These are phyloP conservation scores for Epiblema foenella DNA, from an alignment of 2,888 invertebrate genomes.

Conservation along the genomic window DNA sequence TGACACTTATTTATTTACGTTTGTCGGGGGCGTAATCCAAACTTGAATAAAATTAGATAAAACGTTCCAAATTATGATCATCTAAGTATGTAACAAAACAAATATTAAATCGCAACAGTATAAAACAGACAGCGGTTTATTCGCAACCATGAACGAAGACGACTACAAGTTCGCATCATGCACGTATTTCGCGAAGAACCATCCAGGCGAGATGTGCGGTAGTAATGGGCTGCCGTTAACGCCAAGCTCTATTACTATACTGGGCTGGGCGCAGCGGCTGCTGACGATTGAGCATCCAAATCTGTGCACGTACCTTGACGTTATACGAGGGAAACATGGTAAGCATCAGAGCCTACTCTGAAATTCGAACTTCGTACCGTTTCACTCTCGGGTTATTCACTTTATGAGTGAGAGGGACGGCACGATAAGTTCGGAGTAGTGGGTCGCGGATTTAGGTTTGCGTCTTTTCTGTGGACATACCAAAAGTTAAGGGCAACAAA, in stretches of 20 bases:
- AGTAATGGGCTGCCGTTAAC: constrained; percentile 98
- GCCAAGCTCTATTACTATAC: constrained; percentile 97
- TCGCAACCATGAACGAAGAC: constrained; percentile 57
- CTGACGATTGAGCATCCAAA: constrained; percentile 91
- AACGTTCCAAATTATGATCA: not conserved
- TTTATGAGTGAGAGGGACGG: no score
- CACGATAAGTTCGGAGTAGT: no score
- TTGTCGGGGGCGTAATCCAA: constrained; percentile 19
- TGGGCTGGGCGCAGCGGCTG: constrained; percentile 94
- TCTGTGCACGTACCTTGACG: constrained; percentile 95
- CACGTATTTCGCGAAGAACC: constrained; percentile 96
- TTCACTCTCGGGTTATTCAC: no score
- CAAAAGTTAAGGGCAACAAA: no score
- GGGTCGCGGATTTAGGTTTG: no score
- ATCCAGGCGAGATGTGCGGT: constrained; percentile 96
- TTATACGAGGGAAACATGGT: constrained; percentile 98
- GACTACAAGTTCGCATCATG: constrained; percentile 89
- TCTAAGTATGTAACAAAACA: not conserved
- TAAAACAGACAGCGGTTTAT: not conserved
- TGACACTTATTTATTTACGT: constrained; percentile 35
- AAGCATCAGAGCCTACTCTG: no score
- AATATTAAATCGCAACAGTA: not conserved
- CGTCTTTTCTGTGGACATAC: no score
- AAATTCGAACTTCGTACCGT: no score
- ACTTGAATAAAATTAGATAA: not conserved